A percentile compares a stretch with the other conserved stretches of the same genome.
Evolutionary conservation across 2,888 invertebrate genomes (phyloP).

Genomic region (Drosophila mettleri): DNA sequence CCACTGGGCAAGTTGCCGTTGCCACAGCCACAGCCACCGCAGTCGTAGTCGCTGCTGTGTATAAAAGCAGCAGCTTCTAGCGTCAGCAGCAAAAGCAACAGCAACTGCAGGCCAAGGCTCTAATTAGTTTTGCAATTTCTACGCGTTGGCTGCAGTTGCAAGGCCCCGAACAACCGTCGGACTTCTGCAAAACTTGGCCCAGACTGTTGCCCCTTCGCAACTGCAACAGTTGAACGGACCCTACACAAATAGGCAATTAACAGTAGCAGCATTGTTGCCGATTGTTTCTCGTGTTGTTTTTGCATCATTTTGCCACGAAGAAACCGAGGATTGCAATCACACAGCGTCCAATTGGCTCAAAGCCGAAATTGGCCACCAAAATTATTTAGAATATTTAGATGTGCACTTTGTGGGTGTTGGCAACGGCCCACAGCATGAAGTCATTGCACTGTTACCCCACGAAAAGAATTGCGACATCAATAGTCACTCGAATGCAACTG

Average conservation of each 20-base stretch:
- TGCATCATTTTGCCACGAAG: constrained; percentile 41
- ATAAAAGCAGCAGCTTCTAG: constrained; percentile 78
- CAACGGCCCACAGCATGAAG: constrained; percentile 39
- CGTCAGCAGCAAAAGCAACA: constrained; percentile 37
- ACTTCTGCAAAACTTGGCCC: constrained; percentile 36
- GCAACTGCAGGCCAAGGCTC: constrained; percentile 71
- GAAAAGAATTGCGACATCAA: constrained; percentile 35
- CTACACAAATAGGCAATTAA: constrained; percentile 80
- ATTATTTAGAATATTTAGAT: constrained; percentile 79
- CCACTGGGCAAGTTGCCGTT: constrained; percentile 55
- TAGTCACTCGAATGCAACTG: constrained; percentile 58
- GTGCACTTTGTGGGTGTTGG: constrained; percentile 74
- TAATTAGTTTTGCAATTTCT: constrained; percentile 81
- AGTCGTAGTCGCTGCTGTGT: constrained; percentile 50
- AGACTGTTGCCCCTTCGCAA: constrained; percentile 73
- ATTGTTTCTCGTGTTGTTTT: constrained; percentile 29
- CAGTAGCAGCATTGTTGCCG: constrained; percentile 54
- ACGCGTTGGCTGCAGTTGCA: constrained; percentile 68
- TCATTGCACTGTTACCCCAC: constrained; percentile 53
- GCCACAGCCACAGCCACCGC: constrained; percentile 13
- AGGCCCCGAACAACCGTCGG: constrained; percentile 11
- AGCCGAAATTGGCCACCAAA: constrained; percentile 69
- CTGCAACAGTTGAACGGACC: constrained; percentile 73
- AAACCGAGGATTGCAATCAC: constrained; percentile 53
- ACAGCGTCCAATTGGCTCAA: constrained; percentile 52